Percentiles rank a stretch among this genome's conserved stretches.
These are phyloP conservation scores for Furcifer pardalis DNA, from an alignment of 2,797 vertebrate species.

Conservation along the genomic window DNA sequence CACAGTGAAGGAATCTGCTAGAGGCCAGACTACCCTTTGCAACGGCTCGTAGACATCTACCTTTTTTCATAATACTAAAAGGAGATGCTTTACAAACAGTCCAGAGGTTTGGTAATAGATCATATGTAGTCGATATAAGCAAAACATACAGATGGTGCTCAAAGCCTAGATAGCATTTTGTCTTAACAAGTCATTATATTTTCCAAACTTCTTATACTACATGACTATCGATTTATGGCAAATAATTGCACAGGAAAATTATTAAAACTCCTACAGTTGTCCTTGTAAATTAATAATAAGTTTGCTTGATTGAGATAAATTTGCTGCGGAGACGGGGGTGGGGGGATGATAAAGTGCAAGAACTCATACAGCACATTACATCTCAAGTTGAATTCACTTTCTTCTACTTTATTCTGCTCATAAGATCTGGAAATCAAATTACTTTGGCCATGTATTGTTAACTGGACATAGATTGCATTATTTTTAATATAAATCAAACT, in stretches of 20 bases:
- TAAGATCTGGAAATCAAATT: constrained; percentile 89
- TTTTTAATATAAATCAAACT: constrained; percentile 92
- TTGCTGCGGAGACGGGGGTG: constrained; percentile 81
- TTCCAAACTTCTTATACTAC: constrained; percentile 74
- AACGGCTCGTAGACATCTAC: constrained; percentile 67
- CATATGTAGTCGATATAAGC: constrained; percentile 45
- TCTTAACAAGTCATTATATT: constrained; percentile 73
- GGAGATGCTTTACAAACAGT: constrained; percentile 65
- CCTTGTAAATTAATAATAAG: constrained; percentile 87
- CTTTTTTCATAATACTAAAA: constrained; percentile 68
- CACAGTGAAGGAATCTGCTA: constrained; percentile 80
- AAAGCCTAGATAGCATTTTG: constrained; percentile 54
- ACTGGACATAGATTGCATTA: constrained; percentile 91
- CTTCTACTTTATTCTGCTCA: constrained; percentile 84
- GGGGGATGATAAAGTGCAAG: constrained; percentile 85
- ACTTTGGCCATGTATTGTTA: constrained; percentile 90
- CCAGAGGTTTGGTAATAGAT: constrained; percentile 66
- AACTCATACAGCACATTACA: constrained; percentile 86
- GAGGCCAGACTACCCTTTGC: constrained; percentile 72
- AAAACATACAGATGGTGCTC: constrained; percentile 60
- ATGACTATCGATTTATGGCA: constrained; percentile 78
- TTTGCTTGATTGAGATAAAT: constrained; percentile 86
- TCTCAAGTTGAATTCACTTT: constrained; percentile 84
- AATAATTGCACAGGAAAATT: constrained; percentile 84
- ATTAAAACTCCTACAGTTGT: constrained; percentile 83